A percentile compares a stretch with the other conserved stretches of the same genome.
These are phyloP conservation scores for Saccostrea cuccullata DNA, from an alignment of 1,140 invertebrate genomes.

Conservation along the genomic window DNA sequence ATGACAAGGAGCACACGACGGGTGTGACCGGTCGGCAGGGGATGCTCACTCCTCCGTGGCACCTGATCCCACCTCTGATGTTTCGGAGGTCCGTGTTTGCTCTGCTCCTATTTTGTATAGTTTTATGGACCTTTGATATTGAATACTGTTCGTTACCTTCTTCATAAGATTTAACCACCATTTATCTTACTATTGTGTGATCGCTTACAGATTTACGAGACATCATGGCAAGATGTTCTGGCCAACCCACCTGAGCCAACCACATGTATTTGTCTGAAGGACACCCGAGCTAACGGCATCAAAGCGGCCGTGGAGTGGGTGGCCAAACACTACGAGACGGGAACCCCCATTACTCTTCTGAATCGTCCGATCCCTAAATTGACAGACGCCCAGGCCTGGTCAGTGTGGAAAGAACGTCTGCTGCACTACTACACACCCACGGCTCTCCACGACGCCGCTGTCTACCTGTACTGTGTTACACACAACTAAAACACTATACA, in stretches of 20 bases:
- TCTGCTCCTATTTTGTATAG: no score
- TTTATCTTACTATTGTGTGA: no score
- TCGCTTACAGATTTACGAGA: constrained; percentile 50
- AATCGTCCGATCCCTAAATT: constrained; percentile 71
- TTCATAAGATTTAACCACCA: no score
- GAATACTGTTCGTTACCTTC: no score
- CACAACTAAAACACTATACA: background rate
- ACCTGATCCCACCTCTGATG: no score
- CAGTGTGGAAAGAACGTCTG: constrained; percentile 66
- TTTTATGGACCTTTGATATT: no score
- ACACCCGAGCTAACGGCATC: constrained; percentile 52
- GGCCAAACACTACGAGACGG: constrained; percentile 68
- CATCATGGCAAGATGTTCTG: constrained; percentile 43
- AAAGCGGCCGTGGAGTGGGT: constrained; percentile 68
- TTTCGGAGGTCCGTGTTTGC: no score
- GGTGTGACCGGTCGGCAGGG: no score
- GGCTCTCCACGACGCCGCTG: constrained; percentile 66
- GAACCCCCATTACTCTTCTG: constrained; percentile 71
- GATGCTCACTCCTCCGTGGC: no score
- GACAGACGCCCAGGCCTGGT: constrained; percentile 64
- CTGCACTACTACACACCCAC: constrained; percentile 68
- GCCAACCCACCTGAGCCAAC: constrained; percentile 39
- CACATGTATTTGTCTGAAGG: constrained; percentile 49
- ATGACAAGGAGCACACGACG: no score
- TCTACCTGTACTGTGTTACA: constrained; percentile 64